phyloP scores from a whole-genome alignment of 2,797 vertebrate species.

The Anolis apletophallus region DNA sequence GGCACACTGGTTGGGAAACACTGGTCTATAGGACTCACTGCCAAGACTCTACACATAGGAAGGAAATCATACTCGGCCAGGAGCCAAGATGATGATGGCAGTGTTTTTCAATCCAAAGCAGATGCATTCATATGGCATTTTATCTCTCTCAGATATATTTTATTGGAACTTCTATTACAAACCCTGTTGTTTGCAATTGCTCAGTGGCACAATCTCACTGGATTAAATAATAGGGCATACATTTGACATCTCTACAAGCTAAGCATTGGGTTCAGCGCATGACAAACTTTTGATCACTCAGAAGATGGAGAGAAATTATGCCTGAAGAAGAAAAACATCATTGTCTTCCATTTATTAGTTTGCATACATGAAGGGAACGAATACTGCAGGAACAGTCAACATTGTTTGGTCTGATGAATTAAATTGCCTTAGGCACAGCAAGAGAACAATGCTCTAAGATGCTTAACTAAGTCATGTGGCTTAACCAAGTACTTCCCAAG shows the following conservation, averaged over 20 bases:
- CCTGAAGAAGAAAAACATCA: not conserved
- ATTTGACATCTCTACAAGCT: not conserved
- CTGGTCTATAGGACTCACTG: no score
- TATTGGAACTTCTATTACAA: not conserved
- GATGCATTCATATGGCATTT: no score
- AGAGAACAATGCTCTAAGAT: not conserved
- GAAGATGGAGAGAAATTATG: not conserved
- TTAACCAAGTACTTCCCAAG: not conserved
- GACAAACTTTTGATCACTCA: not conserved
- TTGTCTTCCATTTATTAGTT: not conserved
- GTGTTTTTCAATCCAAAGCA: no score
- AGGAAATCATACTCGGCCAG: no score
- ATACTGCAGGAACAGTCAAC: not conserved
- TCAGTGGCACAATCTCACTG: not conserved
- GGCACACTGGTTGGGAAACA: no score
- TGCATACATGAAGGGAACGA: no score
- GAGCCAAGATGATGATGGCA: no score
- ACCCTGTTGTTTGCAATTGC: not conserved
- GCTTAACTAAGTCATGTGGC: not conserved
- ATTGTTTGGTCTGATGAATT: not conserved
- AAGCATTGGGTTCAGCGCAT: not conserved
- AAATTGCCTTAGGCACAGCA: not conserved
- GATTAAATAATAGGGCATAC: not conserved
- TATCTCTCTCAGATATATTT: not conserved
- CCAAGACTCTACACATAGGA: no score